A percentile compares a stretch with the other conserved stretches of the same genome.
Evolutionary conservation across 64 coral and sea anemone genomes (phyloP).

Genomic region (Montipora efflorescens): DNA sequence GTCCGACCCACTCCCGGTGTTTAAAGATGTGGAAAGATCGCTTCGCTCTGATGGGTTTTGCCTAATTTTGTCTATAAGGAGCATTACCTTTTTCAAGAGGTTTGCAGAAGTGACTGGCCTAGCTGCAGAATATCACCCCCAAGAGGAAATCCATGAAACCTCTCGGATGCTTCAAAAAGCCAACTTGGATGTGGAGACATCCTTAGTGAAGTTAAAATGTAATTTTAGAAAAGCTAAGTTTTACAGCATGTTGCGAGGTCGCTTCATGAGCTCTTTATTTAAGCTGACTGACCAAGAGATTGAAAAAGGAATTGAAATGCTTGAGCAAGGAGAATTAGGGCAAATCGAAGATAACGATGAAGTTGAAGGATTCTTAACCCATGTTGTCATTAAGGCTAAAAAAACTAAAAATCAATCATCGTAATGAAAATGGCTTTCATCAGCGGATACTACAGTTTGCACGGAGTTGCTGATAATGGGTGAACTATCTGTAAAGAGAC

Average conservation of each 20-base stretch:
- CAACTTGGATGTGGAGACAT: neutral
- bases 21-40: neutral
- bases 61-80: neutral
- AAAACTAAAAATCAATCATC: neutral
- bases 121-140: neutral
- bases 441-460: too few relatives aligned
- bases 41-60: neutral
- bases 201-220: neutral
- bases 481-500: too few relatives aligned
- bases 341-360: neutral
- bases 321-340: conserved; percentile 10
- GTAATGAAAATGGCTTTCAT: too few relatives aligned
- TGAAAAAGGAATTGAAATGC: neutral
- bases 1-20: neutral
- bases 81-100: neutral
- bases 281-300: neutral
- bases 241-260: neutral
- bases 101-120: neutral
- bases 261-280: neutral
- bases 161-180: neutral
- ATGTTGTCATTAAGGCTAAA: neutral
- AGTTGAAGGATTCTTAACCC: neutral
- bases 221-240: neutral
- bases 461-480: too few relatives aligned
- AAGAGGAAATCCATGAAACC: neutral